These are phyloP conservation scores for Drosophila guanche DNA, from an alignment of 1,140 invertebrate genomes.

Conservation along the genomic window DNA sequence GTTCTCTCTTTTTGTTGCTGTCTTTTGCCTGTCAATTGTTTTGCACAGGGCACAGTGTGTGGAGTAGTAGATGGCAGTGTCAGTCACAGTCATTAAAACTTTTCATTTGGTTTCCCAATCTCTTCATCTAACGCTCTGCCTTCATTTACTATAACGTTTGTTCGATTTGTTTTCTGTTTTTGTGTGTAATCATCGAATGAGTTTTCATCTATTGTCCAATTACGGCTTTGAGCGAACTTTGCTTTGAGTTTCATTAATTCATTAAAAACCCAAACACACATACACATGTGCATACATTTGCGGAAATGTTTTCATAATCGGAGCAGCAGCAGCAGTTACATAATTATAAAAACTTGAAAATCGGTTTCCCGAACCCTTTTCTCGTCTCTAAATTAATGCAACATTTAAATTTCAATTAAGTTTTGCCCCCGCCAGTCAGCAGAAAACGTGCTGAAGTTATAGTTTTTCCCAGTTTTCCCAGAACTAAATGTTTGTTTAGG, in stretches of 20 bases:
- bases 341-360: slow-evolving; percentile 22
- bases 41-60: background rate
- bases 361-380: slow-evolving; percentile 7
- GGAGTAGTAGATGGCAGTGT: background rate
- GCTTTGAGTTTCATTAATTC: slow-evolving; percentile 32
- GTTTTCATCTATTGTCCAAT: slow-evolving; percentile 67
- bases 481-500: slow-evolving; percentile 33
- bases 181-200: slow-evolving; percentile 58
- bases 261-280: slow-evolving; percentile 14
- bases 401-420: slow-evolving; percentile 29
- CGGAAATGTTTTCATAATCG: slow-evolving; percentile 56
- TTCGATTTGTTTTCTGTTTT: slow-evolving; percentile 34
- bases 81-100: slow-evolving; percentile 32
- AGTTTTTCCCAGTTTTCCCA: slow-evolving; percentile 3
- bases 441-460: slow-evolving; percentile 6
- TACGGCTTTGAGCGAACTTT: slow-evolving; percentile 45
- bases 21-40: slow-evolving; percentile 5
- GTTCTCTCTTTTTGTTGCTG: slow-evolving; percentile 3
- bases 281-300: slow-evolving; percentile 11
- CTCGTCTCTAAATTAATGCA: background rate
- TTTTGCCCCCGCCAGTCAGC: slow-evolving; percentile 21
- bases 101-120: slow-evolving; percentile 27
- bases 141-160: slow-evolving; percentile 38
- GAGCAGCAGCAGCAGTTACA: slow-evolving; percentile 16
- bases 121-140: slow-evolving; percentile 5